Base-by-base conservation (phyloP, 2,797 vertebrate species). In the Phalanger gymnotis region DNA sequence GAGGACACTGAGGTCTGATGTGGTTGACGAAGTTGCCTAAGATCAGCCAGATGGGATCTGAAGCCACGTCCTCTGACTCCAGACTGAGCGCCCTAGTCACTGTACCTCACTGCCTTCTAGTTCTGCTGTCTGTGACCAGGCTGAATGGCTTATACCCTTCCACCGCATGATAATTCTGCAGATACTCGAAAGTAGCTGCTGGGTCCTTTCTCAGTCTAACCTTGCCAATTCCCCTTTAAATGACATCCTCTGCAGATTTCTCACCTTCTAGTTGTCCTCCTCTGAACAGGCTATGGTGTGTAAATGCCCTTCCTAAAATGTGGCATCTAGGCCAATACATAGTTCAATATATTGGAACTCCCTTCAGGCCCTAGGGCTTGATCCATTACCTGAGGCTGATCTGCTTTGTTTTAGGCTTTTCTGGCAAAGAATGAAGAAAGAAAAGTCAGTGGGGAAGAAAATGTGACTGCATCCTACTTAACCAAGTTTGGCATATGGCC, bases 401-500 rank as follows among this genome's bases (percentile, higher is more conserved):
- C 53, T 34, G 90, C 34, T 90, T 90, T 90, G 53, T 90, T 90
- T 73, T 53, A 6, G 0, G 10, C 57, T 57, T 93, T 81, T 52
- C 13, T 54, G 93, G 87, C 22, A 22, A 52, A 55, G 53, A 61
- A 73, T 19, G 31, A 30, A 92, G 54, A 53, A 51, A 52, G n/a
- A 58, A 55, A 91, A 66, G 13, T 22, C 19, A 2, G 54, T 16
- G 73, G 55, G 81, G 73, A 27, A 27, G 73, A 53, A 53, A 56
- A 47, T 11, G 5, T 34, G 31, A 25, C 91, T 25, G n/a, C 31
- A 94, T 94, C 73, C 55, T 92, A 87, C 54, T 34, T 9, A 1
- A 19, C 51, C 27, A 87, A 87, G 54, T 95, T 96, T 95, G 92
- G n/a, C 96, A 53, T 93, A 97, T 97, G 89, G 93, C 97, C 97